Base-by-base conservation (phyloP, 2,797 vertebrate species). In the Vespertilio murinus region DNA sequence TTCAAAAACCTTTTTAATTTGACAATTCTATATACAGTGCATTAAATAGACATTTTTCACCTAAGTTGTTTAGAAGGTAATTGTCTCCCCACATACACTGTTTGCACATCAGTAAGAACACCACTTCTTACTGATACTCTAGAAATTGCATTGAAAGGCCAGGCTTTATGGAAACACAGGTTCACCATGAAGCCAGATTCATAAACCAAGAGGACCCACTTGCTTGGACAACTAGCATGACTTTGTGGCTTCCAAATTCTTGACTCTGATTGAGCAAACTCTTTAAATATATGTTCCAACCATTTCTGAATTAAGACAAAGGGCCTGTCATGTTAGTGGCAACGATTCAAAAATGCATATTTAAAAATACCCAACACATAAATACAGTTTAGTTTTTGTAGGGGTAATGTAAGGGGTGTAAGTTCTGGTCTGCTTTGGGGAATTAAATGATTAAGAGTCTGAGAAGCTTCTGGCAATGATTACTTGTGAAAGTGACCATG, bases 1-100 rank as follows among this genome's bases (percentile, higher is more conserved):
- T 84, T 69, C 96, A 42, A 73, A 75, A 77, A 95, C 93, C 95
- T 97, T 94, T 96, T 80, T 96, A 96, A 95, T 69, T 92, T 92
- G 94, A 94, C 91, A 97, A 93, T 88, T 94, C 52, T 75, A 35
- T 42, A 70, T 74, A 65, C 4, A 4, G 86, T 71, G 42, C 20
- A 73, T 85, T 79, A 84, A 91, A 90, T 35, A 89, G 69, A 42
- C 45, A 56, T 94, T 87, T 95, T 95, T 94, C 54, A 90, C 83
- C 49, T 88, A 91, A 69, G 40, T 81, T 77, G 67, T 33, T 65
- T 70, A 94, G 42, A 73, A 38, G 54, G 33, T 61, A 17, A 88
- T 4, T 71, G 61, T 67, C 54, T 93, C 61, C 45, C 65, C 49
- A 86, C 23, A 74, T 81, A 84, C 93, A n/a, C 69, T 54, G 2